These are phyloP conservation scores for Atethmia centrago DNA, from an alignment of 2,888 invertebrate genomes.

Conservation along the genomic window DNA sequence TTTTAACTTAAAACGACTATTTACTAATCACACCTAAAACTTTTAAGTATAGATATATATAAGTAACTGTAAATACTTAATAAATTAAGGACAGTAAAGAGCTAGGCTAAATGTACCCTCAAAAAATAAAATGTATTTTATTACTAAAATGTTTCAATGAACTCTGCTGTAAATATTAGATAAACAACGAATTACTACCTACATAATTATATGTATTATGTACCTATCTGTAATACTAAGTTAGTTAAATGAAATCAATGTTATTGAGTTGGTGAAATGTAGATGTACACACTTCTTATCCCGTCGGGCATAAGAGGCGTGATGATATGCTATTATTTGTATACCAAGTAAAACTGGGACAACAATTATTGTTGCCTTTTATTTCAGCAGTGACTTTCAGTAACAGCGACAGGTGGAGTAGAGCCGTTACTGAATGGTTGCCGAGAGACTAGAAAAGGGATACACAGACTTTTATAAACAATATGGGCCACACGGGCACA, in stretches of 20 bases:
- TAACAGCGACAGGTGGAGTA: too few relatives aligned
- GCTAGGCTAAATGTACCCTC: constrained; percentile 15
- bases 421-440: neutral
- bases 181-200: constrained; percentile 35
- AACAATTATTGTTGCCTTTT: neutral
- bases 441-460: too few relatives aligned
- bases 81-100: constrained; percentile 18
- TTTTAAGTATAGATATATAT: constrained; percentile 9
- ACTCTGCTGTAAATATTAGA: constrained; percentile 16
- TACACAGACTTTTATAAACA: too few relatives aligned
- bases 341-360: constrained; percentile 3
- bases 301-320: neutral
- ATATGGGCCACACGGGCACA: too few relatives aligned
- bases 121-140: constrained; percentile 16
- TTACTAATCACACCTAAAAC: neutral
- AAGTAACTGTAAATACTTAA: constrained; percentile 36
- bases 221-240: constrained; percentile 23
- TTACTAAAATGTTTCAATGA: constrained; percentile 8
- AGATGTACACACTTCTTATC: neutral
- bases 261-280: constrained; percentile 5
- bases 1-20: neutral
- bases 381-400: neutral
- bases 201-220: constrained; percentile 26
- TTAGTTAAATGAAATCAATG: constrained; percentile 17
- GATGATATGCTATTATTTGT: constrained; percentile 12